Evolutionary conservation across 2,113 vertebrate genomes (phyloP).

Genomic region (Euleptes europaea): DNA sequence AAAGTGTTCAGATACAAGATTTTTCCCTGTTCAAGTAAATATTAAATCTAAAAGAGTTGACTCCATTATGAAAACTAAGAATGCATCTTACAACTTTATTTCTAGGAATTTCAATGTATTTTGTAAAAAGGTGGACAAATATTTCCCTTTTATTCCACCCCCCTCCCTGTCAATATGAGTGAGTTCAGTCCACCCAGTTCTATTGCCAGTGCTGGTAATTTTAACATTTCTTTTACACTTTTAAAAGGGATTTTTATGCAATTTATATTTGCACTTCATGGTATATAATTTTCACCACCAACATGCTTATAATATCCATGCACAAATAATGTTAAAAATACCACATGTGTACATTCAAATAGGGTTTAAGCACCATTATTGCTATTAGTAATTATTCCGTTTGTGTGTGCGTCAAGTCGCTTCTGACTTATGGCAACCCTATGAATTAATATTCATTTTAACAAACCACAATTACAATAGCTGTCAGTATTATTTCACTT

Average conservation of each 20-base stretch:
- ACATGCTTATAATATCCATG: too few species aligned
- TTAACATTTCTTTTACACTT: too few species aligned
- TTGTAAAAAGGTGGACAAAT: not conserved
- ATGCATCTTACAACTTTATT: not conserved
- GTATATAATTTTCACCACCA: too few species aligned
- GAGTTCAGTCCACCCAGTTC: too few species aligned
- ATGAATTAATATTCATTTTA: too few species aligned
- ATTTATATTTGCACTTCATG: too few species aligned
- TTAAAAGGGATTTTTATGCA: too few species aligned
- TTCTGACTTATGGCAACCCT: too few species aligned
- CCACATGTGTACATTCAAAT: not conserved
- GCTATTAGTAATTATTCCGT: constrained; percentile 1
- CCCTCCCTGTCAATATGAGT: too few species aligned
- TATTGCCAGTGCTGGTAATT: too few species aligned
- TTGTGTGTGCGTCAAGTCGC: too few species aligned
- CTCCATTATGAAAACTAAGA: not conserved
- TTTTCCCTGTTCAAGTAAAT: not conserved
- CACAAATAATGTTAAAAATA: not conserved
- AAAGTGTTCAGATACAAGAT: not conserved
- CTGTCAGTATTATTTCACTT: not conserved
- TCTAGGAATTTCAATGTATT: not conserved
- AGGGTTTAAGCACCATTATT: not conserved
- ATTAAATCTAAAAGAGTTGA: not conserved
- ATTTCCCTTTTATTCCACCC: too few species aligned
- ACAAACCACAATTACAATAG: not conserved